Base-by-base conservation (phyloP, 2,113 vertebrate species). In the Dasyprocta punctata region DNA sequence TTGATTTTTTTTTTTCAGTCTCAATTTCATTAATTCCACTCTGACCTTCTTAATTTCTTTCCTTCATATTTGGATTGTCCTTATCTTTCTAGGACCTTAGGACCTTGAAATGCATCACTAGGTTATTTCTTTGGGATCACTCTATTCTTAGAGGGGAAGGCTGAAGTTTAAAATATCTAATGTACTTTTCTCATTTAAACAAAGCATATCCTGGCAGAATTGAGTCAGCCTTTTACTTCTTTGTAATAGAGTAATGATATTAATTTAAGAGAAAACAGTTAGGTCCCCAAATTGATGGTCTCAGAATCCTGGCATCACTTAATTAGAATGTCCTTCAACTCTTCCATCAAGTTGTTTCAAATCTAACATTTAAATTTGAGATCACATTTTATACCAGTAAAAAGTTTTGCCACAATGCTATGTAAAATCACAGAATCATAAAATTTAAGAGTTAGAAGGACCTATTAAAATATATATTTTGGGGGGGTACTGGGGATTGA, bases 91-190 rank as follows among this genome's bases (percentile, higher is more conserved):
- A 33, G 26, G 75, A 38, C 14, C 20, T 73, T 19, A 73, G n/a
- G 69, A 78, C 28, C 28, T 47, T 78, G 26, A 30, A 47, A 49
- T 49, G 44, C 44, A 78, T 49, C 44, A 78, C 30, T 78, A 3
- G 44, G 26, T 78, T 49, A 78, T 77, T 77, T 77, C 47, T 33
- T 49, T 49, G 6, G 44, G 28, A 49, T 47, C 44, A 49, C 44
- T 47, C 11, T 24, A 16, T 44, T 26, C 24, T 44, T 47, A 49
- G 44, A 49, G 75, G 73, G 73, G 41, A 73, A 87, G 28, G 13
- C 86, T 94, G n/a, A 80, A 60, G 52, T 97, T 95, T 92, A 93
- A 96, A 96, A 92, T 65, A 80, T 36, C 26, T 91, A 61, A n/a
- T 61, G 9, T 56, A 8, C 10, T 11, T 11, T 93, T 92, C 5